phyloP scores from a whole-genome alignment of 1,140 invertebrate species.

The Phocides pigmalion region DNA sequence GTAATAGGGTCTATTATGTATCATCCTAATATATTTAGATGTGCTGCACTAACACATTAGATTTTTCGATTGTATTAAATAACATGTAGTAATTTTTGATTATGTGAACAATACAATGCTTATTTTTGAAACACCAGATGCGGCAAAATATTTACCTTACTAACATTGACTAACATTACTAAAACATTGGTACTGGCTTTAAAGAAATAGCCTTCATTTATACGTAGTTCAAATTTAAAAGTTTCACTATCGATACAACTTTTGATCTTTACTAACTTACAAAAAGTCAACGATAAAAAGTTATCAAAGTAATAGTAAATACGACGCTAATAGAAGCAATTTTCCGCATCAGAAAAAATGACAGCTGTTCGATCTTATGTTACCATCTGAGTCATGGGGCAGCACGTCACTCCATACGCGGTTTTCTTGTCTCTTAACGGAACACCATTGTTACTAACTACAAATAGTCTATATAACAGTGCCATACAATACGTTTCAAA shows the following conservation, averaged over 20 bases:
- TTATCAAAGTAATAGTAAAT: neutral
- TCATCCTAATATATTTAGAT: too few relatives aligned
- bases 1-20: too few relatives aligned
- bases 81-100: too few relatives aligned
- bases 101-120: too few relatives aligned
- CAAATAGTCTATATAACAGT: constrained; percentile 37
- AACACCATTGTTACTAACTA: constrained; percentile 38
- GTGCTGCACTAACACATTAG: too few relatives aligned
- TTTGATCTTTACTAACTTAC: neutral
- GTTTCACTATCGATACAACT: neutral
- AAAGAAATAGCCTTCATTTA: neutral
- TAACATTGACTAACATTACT: too few relatives aligned
- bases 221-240: neutral
- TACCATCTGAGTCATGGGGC: constrained; percentile 31
- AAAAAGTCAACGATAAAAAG: neutral
- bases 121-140: too few relatives aligned
- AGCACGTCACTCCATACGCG: constrained; percentile 32
- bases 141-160: too few relatives aligned
- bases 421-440: constrained; percentile 54
- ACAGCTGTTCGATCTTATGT: constrained; percentile 15
- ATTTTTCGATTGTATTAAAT: too few relatives aligned
- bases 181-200: too few relatives aligned
- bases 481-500: constrained; percentile 51
- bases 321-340: neutral
- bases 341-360: constrained; percentile 27